Conservation (phyloP, 2,797 vertebrate genomes). For the Crocidura indochinensis region DNA sequence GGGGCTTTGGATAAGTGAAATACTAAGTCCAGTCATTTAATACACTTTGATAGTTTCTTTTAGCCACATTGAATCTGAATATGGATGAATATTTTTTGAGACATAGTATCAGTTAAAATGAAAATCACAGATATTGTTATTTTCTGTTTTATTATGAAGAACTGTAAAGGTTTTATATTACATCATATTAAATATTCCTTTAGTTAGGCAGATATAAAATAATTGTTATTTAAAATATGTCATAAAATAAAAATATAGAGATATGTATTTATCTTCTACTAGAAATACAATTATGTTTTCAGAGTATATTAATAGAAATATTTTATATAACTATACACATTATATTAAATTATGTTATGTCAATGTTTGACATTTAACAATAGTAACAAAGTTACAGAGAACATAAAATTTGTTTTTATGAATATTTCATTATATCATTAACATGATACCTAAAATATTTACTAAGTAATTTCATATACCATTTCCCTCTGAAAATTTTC, state of each 20-base stretch:
- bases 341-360: conserved; percentile 45
- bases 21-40: background rate
- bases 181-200: conserved; percentile 34
- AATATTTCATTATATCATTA: conserved; percentile 32
- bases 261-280: background rate
- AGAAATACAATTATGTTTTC: conserved; percentile 57
- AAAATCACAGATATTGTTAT: background rate
- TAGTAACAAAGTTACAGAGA: conserved; percentile 44
- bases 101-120: conserved; percentile 16
- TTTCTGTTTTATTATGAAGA: conserved; percentile 32
- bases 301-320: conserved; percentile 44
- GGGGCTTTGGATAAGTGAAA: background rate
- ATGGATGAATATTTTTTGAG: background rate
- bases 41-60: background rate
- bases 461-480: background rate
- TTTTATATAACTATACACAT: conserved; percentile 7
- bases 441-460: conserved; percentile 19
- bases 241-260: conserved; percentile 52
- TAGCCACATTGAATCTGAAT: background rate
- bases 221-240: conserved; percentile 64
- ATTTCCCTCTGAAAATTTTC: conserved; percentile 23
- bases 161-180: conserved; percentile 9
- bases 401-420: conserved; percentile 27
- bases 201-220: conserved; percentile 39
- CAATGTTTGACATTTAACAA: conserved; percentile 23